A percentile compares a stretch with the other conserved stretches of the same genome.
Conservation (phyloP, 2,797 vertebrate species). For the Tokudaia muenninki region DNA sequence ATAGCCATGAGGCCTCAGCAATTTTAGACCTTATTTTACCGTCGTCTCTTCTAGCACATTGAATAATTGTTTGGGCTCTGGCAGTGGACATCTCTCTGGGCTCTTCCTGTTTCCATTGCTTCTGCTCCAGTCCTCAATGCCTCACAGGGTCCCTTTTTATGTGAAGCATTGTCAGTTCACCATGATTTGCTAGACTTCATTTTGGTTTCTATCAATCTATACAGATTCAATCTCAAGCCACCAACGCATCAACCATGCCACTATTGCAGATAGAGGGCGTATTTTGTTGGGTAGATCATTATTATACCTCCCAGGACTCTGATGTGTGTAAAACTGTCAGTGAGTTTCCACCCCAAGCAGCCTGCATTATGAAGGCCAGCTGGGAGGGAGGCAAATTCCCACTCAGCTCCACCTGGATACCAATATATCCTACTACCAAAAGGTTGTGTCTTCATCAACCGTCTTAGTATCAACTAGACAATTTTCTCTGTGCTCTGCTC, state of each 20-base stretch:
- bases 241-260: not conserved
- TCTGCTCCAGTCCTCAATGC: not conserved
- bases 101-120: not conserved
- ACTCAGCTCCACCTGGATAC: not conserved
- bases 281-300: not conserved
- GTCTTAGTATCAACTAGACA: not conserved
- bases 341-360: not conserved
- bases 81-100: not conserved
- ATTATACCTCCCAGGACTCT: not conserved
- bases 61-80: not conserved
- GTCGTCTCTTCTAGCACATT: not conserved
- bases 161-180: not conserved
- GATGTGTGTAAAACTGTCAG: not conserved
- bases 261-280: not conserved
- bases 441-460: too few relatives aligned
- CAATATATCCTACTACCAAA: too few relatives aligned
- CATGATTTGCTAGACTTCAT: not conserved
- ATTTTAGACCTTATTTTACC: not conserved
- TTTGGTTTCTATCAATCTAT: not conserved
- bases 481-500: not conserved
- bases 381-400: too few relatives aligned
- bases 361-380: not conserved
- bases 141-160: not conserved
- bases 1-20: not conserved
- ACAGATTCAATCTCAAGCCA: accelerated